Percentiles rank a stretch among this genome's conserved stretches.
phyloP scores from a whole-genome alignment of 1,140 invertebrate species.

The Scaptodrosophila lebanonensis region DNA sequence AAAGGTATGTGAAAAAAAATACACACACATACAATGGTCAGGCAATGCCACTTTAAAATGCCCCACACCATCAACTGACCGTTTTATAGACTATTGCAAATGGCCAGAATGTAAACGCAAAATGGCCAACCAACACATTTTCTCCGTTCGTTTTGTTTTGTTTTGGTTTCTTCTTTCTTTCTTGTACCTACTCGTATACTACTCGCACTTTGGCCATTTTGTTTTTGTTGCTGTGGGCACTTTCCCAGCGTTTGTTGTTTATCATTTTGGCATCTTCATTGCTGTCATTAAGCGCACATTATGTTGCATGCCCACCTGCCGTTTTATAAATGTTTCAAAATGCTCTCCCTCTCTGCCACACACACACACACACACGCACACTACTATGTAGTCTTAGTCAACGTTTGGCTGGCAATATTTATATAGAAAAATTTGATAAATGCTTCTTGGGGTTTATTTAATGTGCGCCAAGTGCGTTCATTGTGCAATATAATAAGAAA shows the following conservation, averaged over 20 bases:
- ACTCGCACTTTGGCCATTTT: slow-evolving; percentile 19
- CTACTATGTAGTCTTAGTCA: slow-evolving; percentile 18
- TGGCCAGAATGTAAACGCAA: too few species aligned
- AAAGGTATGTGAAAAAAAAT: too few species aligned
- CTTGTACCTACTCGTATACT: neutral
- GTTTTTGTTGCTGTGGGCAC: slow-evolving; percentile 28
- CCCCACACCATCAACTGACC: too few species aligned
- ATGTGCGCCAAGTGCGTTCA: slow-evolving; percentile 67
- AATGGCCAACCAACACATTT: slow-evolving; percentile 67
- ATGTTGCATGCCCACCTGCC: slow-evolving; percentile 45
- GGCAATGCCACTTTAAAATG: too few species aligned
- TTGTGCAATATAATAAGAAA: slow-evolving; percentile 64
- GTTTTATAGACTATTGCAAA: too few species aligned
- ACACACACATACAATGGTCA: too few species aligned
- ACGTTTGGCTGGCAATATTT: slow-evolving; percentile 25
- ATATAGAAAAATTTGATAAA: slow-evolving; percentile 68
- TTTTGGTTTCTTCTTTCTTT: slow-evolving; percentile 15
- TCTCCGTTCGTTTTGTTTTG: slow-evolving; percentile 46
- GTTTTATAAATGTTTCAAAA: slow-evolving; percentile 62
- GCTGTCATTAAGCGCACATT: slow-evolving; percentile 70
- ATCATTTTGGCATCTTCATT: slow-evolving; percentile 73
- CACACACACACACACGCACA: slow-evolving; percentile 18
- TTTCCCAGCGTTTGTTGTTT: slow-evolving; percentile 50
- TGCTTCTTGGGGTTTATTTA: slow-evolving; percentile 68
- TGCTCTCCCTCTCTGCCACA: too few species aligned